Evolutionary conservation across 1,140 invertebrate species (phyloP), one percentile per base, ranked within the genome.

Genomic region (Trissolcus basalis): DNA sequence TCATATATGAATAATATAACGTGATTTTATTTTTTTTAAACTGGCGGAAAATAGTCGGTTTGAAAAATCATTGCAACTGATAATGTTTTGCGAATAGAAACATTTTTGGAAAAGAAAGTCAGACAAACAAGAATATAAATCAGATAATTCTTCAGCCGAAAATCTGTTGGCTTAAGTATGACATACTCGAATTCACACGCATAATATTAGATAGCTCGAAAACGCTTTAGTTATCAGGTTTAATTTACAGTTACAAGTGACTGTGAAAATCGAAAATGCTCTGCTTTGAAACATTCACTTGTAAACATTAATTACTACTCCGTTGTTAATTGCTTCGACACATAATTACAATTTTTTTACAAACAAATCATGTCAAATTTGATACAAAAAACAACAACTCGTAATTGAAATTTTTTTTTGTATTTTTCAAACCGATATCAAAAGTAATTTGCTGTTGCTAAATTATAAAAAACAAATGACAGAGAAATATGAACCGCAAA

Each of bases 221-320:
- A 55, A 73, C 45, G 27, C 43, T 48, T 56, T 27, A 44, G 47
- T 61, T 74, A 67, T 67, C 56, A 67, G 70, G 63, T 74, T 74
- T 27, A 67, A 74, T 68, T 74, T 74, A 74, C 71, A 68, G 71
- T 67, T 65, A 73, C 47, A 51, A 73, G 56, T 56, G 70, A 61
- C 61, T 67, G 61, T 61, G 70, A 73, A 73, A 73, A 73, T 73
- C 50, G 70, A 74, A 74, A 74, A 74, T 27, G 19, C 48, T 61
- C 44, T 32, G 45, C 71, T 55, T 36, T 35, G 45, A 45, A 63
- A 68, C 51, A 47, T 63, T 45, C 48, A 43, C 55, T 63, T 44
- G 51, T 58, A 27, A 27, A 27, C 19, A 27, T 68, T 68, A 74
- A 74, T 74, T 74, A 63, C 63, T 58, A 51, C 49, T 56, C 58